A percentile compares a stretch with the other conserved stretches of the same genome.
These are phyloP conservation scores for Cherax quadricarinatus DNA, from an alignment of 1,140 invertebrate genomes.

Conservation along the genomic window DNA sequence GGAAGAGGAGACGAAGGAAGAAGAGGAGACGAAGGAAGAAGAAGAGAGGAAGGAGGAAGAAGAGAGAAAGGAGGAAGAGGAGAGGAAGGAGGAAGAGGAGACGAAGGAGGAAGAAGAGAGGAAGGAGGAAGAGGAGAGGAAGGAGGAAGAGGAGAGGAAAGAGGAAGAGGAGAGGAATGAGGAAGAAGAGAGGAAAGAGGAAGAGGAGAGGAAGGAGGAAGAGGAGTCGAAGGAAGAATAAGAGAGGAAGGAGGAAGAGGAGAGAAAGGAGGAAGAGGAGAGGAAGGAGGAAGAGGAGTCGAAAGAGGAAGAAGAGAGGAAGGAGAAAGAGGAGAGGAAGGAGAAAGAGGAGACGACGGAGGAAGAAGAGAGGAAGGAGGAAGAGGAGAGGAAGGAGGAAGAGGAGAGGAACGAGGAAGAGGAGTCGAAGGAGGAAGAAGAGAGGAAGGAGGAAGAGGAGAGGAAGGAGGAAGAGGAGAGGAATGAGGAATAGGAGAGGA, in stretches of 20 bases:
- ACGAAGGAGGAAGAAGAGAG: background rate
- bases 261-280: background rate
- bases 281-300: slow-evolving; percentile 7
- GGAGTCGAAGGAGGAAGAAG: too few relatives aligned
- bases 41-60: slow-evolving; percentile 26
- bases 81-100: background rate
- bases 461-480: background rate
- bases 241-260: background rate
- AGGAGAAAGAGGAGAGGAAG: background rate
- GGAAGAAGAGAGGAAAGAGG: too few relatives aligned
- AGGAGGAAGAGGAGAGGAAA: background rate
- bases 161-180: background rate
- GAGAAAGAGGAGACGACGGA: background rate
- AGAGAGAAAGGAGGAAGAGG: slow-evolving; percentile 15
- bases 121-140: background rate
- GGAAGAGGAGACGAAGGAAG: background rate
- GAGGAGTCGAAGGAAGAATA: background rate
- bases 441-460: too few relatives aligned
- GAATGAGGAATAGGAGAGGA: background rate
- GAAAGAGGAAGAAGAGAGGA: slow-evolving; percentile 32
- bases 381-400: background rate
- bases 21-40: background rate
- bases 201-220: too few relatives aligned
- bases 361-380: background rate
- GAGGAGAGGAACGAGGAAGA: background rate